Conservation (phyloP, 2,888 invertebrate species). For the Apoda limacodes region DNA sequence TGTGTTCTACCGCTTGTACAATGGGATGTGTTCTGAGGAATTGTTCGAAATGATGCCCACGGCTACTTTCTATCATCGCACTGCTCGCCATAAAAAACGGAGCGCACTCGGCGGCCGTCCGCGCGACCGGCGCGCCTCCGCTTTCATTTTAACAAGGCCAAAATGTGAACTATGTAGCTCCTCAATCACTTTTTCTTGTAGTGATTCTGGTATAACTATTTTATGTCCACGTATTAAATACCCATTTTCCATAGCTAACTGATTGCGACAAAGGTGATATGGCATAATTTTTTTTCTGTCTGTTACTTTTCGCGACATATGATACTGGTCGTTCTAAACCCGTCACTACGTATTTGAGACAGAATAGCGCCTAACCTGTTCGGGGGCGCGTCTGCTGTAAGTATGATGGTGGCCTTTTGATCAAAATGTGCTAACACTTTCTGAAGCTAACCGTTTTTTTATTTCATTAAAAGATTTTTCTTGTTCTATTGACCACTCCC, state of each 20-base stretch:
- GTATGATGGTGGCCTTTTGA: not conserved
- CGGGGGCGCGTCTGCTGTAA: slow-evolving; percentile 1
- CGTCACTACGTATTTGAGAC: not conserved
- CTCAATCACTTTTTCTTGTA: slow-evolving; percentile 2
- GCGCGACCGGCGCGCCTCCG: slow-evolving; percentile 15
- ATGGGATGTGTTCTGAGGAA: too few relatives aligned
- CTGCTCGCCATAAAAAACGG: too few relatives aligned
- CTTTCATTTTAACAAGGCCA: too few relatives aligned
- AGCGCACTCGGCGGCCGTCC: too few relatives aligned
- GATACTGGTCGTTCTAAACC: slow-evolving; percentile 6
- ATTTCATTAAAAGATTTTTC: slow-evolving; percentile 1
- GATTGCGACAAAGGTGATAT: too few relatives aligned
- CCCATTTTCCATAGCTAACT: too few relatives aligned
- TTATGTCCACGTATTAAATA: too few relatives aligned
- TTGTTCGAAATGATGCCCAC: too few relatives aligned
- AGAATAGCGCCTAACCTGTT: not conserved
- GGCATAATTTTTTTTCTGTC: too few relatives aligned
- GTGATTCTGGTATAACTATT: slow-evolving; percentile 8
- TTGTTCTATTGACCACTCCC: slow-evolving; percentile 5
- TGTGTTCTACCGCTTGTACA: too few relatives aligned
- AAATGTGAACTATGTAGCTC: slow-evolving; percentile 10
- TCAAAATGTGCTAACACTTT: not conserved
- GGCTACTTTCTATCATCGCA: too few relatives aligned
- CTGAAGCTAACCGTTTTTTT: not conserved
- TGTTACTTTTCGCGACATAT: slow-evolving; percentile 8